Conservation (phyloP, 2,113 vertebrate genomes). For the Equus quagga region DNA sequence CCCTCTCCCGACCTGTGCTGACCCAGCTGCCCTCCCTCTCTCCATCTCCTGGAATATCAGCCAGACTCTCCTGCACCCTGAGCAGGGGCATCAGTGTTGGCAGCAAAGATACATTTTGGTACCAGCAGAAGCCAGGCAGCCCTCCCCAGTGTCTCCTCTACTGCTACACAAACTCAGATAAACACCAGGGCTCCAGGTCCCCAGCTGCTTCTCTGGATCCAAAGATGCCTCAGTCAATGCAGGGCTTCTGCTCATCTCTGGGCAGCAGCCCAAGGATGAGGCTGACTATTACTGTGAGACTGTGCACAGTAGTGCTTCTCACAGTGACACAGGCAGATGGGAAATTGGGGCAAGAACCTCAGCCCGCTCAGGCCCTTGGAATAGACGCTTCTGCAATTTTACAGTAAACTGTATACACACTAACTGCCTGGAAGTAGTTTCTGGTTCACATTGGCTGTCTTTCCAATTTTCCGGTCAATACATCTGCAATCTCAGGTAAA, state of each 20-base stretch:
- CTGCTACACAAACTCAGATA: neutral
- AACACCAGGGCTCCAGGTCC: neutral
- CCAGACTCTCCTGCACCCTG: neutral
- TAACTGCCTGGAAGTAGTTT: no score
- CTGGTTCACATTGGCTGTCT: no score
- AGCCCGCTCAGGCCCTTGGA: no score
- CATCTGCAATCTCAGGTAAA: no score
- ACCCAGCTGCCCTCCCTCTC: neutral
- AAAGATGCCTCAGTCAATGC: neutral
- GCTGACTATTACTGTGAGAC: neutral
- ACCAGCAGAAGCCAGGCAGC: neutral
- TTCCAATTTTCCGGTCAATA: no score
- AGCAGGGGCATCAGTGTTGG: accelerated
- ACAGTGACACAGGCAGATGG: no score
- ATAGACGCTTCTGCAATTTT: no score
- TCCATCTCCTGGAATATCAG: accelerated
- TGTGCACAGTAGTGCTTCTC: no score
- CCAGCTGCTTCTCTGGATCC: neutral
- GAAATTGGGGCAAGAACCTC: no score
- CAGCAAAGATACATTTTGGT: accelerated
- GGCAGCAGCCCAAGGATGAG: neutral
- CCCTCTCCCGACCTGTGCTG: neutral
- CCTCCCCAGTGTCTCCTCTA: neutral
- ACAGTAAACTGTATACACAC: no score
- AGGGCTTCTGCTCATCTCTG: neutral